Evolutionary conservation across 2,888 invertebrate species (phyloP), one percentile per base, ranked within the genome.

Genomic region (Epistrophella euchroma): DNA sequence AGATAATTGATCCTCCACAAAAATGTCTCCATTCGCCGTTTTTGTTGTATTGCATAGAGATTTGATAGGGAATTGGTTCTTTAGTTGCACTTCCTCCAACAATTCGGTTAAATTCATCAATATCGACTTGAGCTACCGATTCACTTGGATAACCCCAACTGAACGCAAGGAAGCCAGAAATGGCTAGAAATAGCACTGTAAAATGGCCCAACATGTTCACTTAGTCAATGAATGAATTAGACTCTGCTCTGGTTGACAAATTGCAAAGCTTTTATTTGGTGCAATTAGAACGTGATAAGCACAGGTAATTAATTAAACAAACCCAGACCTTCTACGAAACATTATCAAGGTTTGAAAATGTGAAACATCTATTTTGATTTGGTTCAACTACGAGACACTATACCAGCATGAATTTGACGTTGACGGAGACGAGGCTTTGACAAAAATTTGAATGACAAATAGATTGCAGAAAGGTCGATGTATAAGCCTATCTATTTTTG

Each of bases 1-100:
- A 77, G 11, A 92, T 88, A 15, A 92, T 91, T 0, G 89, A 88
- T n/a, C 92, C 92, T 5, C 92, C 92, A 74, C 92, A 92, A 62
- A 89, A 90, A 43, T 89, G 89, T n/a, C 85, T 71, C 80, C 82
- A 88, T 17, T 84, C 80, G 0, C 71, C 83, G 4, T 88, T 88
- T n/a, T 52, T 78, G 10, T 88, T 88, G 68, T 91, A 37, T 62
- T 83, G 75, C 32, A 83, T 76, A 1, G 90, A 90, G 0, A 90
- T 88, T 76, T 90, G 90, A 60, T 89, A 90, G 0, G 90, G 90
- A 68, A 89, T 83, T 19, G 88, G 88, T 0, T 43, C 32, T 0
- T 89, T 90, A 22, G 91, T 88, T 83, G 90, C 90, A 3, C 78
- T 71, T 1, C 92, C 92, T 17, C 91, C 92, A 9, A 91, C 91